phyloP scores from a whole-genome alignment of 2,888 invertebrate genomes.

The Mythimna vitellina region DNA sequence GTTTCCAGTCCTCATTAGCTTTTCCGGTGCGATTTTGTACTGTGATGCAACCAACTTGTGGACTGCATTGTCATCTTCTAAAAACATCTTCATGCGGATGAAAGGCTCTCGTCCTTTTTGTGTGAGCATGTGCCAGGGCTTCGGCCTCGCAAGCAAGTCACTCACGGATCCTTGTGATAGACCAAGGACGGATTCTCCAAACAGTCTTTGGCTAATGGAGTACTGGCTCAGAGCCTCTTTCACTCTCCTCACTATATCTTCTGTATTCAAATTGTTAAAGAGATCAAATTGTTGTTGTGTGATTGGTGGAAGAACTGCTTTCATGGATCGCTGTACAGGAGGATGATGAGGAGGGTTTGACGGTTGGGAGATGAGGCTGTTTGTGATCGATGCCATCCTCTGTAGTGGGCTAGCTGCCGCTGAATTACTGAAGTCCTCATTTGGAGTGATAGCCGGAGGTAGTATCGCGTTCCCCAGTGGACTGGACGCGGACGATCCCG shows the following conservation, averaged over 20 bases:
- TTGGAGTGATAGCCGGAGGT: constrained; percentile 95
- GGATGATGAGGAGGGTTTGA: constrained; percentile 96
- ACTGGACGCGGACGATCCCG: constrained; percentile 95
- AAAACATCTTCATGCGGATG: constrained; percentile 99
- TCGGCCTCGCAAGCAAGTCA: constrained; percentile 98
- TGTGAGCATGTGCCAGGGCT: constrained; percentile 99
- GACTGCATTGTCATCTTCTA: constrained; percentile 98
- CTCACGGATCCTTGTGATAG: constrained; percentile 99
- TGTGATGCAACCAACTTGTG: constrained; percentile 99
- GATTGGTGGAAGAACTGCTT: constrained; percentile 99
- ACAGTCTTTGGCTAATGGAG: constrained; percentile 99
- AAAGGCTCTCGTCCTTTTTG: constrained; percentile 99
- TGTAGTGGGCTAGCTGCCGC: constrained; percentile 98
- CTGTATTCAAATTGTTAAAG: constrained; percentile 99
- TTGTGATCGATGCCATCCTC: constrained; percentile 99
- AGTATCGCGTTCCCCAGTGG: constrained; percentile 96
- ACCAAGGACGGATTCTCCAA: constrained; percentile 99
- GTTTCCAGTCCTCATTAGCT: constrained; percentile 98
- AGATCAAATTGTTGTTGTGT: constrained; percentile 99
- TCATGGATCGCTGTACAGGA: constrained; percentile 96
- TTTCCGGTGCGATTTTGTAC: constrained; percentile 99
- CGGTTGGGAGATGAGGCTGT: constrained; percentile 98
- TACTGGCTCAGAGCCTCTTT: constrained; percentile 98
- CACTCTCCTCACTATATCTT: constrained; percentile 99
- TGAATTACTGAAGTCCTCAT: constrained; percentile 94